Percentiles rank a stretch among this genome's conserved stretches.
Conservation (phyloP, 2,113 vertebrate genomes). For the Xiphophorus maculatus region DNA sequence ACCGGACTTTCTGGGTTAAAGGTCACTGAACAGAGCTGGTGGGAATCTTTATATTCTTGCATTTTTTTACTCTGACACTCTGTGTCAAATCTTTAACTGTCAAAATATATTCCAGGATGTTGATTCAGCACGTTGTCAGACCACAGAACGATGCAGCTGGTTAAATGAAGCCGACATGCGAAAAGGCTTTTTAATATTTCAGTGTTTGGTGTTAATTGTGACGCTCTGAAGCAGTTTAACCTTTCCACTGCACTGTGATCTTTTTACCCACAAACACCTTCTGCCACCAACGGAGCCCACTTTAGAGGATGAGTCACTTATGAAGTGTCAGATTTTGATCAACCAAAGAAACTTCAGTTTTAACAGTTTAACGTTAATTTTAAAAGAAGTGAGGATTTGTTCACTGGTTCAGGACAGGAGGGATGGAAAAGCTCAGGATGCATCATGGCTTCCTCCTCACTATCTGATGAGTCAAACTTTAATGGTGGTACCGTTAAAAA, state of each 20-base stretch:
- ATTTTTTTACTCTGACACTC: too few species aligned
- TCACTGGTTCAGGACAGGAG: too few species aligned
- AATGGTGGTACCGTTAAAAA: too few species aligned
- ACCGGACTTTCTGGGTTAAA: too few species aligned
- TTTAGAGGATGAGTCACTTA: neutral
- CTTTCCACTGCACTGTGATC: conserved; percentile 1
- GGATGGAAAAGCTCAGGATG: too few species aligned
- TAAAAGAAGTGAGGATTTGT: neutral
- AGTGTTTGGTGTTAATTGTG: neutral
- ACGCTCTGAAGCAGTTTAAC: conserved; percentile 6
- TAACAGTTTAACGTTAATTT: neutral
- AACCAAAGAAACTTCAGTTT: neutral
- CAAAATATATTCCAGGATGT: too few species aligned
- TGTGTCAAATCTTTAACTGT: too few species aligned
- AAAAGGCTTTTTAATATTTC: neutral
- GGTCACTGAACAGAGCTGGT: too few species aligned
- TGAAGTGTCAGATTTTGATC: neutral
- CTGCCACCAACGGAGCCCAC: conserved; percentile 6
- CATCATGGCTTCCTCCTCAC: too few species aligned
- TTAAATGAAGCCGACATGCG: neutral
- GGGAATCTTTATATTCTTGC: too few species aligned
- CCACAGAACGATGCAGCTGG: neutral
- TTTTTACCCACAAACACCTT: conserved; percentile 11
- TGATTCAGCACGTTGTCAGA: too few species aligned
- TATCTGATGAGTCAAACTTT: too few species aligned